phyloP scores from a whole-genome alignment of 2,113 vertebrate genomes.

The Oxyruncus cristatus region DNA sequence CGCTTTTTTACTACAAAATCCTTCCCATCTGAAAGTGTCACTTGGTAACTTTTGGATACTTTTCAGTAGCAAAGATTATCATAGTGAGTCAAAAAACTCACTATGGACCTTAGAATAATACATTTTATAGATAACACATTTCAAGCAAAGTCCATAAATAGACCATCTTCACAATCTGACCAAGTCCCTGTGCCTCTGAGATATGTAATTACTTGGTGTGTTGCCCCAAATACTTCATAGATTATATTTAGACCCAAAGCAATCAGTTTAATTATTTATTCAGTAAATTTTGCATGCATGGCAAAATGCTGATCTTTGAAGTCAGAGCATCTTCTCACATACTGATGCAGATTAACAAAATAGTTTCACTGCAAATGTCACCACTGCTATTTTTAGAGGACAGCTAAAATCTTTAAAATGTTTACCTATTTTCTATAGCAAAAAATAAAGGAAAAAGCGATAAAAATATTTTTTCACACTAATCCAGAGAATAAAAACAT shows the following conservation, averaged over 20 bases:
- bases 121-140: not conserved
- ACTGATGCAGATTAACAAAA: not conserved
- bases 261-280: not conserved
- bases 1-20: not conserved
- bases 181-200: not conserved
- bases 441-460: not conserved
- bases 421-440: not conserved
- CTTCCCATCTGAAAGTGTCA: not conserved
- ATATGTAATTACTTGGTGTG: not conserved
- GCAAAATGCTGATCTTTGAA: conserved; percentile 5
- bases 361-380: not conserved
- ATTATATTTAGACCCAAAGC: not conserved
- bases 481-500: not conserved
- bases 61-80: not conserved
- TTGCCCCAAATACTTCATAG: not conserved
- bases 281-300: not conserved
- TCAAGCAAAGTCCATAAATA: not conserved
- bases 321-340: not conserved
- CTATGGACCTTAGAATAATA: not conserved
- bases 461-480: not conserved
- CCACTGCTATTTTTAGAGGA: not conserved
- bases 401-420: not conserved
- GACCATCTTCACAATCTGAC: not conserved
- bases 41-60: not conserved
- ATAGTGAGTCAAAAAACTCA: not conserved